Base-by-base conservation (phyloP, 2,888 invertebrate species). In the Ophioninae sp. region DNA sequence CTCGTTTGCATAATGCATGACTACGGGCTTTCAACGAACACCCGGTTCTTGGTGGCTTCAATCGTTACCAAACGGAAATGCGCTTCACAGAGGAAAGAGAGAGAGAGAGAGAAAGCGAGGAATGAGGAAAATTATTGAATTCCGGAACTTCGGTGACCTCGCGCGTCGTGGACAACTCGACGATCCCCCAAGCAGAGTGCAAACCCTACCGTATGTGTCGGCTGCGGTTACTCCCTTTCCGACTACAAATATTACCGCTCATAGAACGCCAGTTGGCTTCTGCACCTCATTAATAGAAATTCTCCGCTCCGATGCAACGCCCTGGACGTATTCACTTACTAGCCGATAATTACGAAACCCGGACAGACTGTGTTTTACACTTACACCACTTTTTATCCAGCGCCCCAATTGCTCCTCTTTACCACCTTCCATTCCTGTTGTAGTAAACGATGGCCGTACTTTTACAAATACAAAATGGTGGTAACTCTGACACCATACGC, bases 241-340 rank as follows among this genome's bases (percentile, higher is more conserved):
- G 59, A 71, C 44, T 68, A 73, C 63, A 41, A 79, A 68, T 75
- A 79, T 72, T 56, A 76, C 56, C 58, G 63, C 51, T 71, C 78
- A 69, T 22, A 6, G 23, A 56, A 58, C 68, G 76, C 79, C 84
- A 84, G 84, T 81, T 84, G 84, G 84, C 72, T 81, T 58, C 72
- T 84, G 59, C 72, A 73, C 79, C 81, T 84, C 81, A 75, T 84
- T 84, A 81, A 84, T 83, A 72, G 74, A 78, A 65, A 78, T 77
- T 71, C 69, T 69, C 75, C 58, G 73, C 44, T 76, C 44, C 44
- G n/a, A 59, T 37, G 30, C 37, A 63, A 9, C 6, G 61, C 22
- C 10, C 0, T 61, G 17, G 13, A n/a, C 20, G 9, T 51, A 37
- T 72, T 20, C 56, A 59, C 63, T 79, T 65, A 61, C 68, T 79